phyloP scores from a whole-genome alignment of 2,113 vertebrate species.

The Sceloporus tristichus region DNA sequence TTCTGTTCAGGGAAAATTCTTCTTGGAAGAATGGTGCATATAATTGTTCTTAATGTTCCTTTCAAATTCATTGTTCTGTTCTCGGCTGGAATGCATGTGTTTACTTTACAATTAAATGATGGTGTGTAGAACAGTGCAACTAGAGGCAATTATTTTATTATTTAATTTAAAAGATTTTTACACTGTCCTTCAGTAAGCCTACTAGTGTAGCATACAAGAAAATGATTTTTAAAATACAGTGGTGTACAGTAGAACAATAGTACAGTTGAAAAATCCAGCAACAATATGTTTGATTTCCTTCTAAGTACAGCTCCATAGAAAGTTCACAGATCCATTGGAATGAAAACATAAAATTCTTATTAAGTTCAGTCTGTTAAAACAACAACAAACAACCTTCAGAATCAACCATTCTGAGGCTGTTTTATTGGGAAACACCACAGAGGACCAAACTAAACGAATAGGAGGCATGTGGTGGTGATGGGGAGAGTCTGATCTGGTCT shows the following conservation, averaged over 20 bases:
- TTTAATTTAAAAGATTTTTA: background rate
- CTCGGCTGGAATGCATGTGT: conserved; percentile 20
- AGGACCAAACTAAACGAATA: background rate
- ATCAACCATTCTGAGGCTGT: background rate
- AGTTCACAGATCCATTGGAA: background rate
- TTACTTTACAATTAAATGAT: conserved; percentile 36
- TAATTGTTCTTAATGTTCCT: background rate
- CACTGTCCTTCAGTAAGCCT: background rate
- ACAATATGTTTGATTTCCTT: background rate
- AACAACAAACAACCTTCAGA: background rate
- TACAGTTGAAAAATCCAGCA: background rate
- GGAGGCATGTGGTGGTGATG: no score
- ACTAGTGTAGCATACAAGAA: background rate
- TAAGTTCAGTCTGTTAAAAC: background rate
- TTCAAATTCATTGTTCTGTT: conserved; percentile 22
- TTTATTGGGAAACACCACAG: background rate
- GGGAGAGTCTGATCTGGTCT: background rate
- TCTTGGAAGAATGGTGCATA: conserved; percentile 7
- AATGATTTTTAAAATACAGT: background rate
- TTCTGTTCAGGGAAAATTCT: background rate
- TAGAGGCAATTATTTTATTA: background rate
- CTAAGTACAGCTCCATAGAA: background rate
- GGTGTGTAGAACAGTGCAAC: conserved; percentile 12
- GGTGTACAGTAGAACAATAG: background rate
- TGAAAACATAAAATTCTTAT: background rate